Evolutionary conservation across 2,113 vertebrate genomes (phyloP).

Genomic region (Mobula hypostoma): DNA sequence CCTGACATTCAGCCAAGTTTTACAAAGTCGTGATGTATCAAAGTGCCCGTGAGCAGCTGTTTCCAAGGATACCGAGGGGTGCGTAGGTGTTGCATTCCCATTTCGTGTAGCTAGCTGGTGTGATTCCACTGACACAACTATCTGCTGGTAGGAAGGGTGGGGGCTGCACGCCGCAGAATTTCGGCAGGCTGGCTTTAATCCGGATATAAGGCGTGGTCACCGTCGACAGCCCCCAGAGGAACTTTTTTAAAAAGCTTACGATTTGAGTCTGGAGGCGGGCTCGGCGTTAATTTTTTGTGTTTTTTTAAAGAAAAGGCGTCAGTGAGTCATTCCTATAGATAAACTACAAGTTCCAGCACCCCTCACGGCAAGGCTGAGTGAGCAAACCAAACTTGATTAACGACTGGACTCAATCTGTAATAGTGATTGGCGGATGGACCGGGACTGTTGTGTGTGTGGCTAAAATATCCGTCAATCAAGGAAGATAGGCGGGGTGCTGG

Average conservation of each 20-base stretch:
- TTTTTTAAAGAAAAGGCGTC: not conserved
- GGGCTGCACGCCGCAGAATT: not conserved
- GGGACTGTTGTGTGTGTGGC: not conserved
- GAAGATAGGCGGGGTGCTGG: not conserved
- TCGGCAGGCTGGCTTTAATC: not conserved
- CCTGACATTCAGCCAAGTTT: slow-evolving; percentile 13
- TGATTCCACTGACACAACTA: not conserved
- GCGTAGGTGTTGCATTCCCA: slow-evolving; percentile 19
- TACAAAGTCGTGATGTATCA: not conserved
- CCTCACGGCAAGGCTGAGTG: not conserved
- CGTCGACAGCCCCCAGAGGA: not conserved
- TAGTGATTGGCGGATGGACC: not conserved
- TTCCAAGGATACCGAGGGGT: slow-evolving; percentile 11
- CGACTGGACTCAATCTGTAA: too few species aligned
- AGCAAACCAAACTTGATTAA: not conserved
- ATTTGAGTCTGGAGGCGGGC: not conserved
- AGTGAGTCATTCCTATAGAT: too few species aligned
- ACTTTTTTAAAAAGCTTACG: too few species aligned
- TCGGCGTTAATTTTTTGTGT: too few species aligned
- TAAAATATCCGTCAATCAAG: not conserved
- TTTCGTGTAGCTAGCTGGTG: slow-evolving; percentile 1
- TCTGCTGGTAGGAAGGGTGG: not conserved
- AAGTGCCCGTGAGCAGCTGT: slow-evolving; percentile 21
- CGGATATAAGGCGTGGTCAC: slow-evolving; percentile 7
- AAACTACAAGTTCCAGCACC: not conserved